phyloP scores from a whole-genome alignment of 2,797 vertebrate species.

The Alosa sapidissima region DNA sequence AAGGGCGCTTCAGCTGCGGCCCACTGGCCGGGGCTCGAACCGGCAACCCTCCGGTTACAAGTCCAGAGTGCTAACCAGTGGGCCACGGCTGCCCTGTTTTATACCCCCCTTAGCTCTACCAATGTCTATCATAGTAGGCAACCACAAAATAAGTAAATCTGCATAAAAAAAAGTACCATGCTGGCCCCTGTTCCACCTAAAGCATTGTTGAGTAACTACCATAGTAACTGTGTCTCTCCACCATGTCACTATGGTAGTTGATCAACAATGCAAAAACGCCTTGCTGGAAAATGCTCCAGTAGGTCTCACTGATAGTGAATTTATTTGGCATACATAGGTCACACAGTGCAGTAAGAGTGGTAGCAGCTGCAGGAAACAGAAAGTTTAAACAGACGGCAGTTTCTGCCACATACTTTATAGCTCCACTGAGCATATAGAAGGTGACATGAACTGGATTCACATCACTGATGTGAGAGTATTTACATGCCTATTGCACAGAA shows the following conservation, averaged over 20 bases:
- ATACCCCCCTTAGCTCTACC: background rate
- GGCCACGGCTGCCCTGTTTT: no score
- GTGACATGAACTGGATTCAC: background rate
- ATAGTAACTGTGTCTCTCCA: background rate
- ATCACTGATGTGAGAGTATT: background rate
- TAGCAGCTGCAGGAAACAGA: background rate
- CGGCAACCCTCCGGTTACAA: no score
- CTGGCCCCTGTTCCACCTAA: background rate
- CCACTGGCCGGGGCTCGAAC: no score
- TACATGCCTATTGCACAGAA: conserved; percentile 5
- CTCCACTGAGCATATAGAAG: background rate
- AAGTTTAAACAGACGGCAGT: background rate
- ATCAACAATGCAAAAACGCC: background rate
- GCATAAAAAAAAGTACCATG: background rate
- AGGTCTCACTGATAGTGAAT: background rate
- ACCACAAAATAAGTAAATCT: background rate
- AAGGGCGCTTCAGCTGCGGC: no score
- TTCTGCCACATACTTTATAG: background rate
- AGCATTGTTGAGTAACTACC: background rate
- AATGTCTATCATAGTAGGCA: background rate
- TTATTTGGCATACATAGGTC: conserved; percentile 5
- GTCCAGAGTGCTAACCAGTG: no score
- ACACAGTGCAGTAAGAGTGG: conserved; percentile 3
- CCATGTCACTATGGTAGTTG: background rate
- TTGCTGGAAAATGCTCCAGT: background rate